A percentile compares a stretch with the other conserved stretches of the same genome.
These are phyloP conservation scores for Temnothorax ravouxi DNA, from an alignment of 2,888 invertebrate species.

Conservation along the genomic window DNA sequence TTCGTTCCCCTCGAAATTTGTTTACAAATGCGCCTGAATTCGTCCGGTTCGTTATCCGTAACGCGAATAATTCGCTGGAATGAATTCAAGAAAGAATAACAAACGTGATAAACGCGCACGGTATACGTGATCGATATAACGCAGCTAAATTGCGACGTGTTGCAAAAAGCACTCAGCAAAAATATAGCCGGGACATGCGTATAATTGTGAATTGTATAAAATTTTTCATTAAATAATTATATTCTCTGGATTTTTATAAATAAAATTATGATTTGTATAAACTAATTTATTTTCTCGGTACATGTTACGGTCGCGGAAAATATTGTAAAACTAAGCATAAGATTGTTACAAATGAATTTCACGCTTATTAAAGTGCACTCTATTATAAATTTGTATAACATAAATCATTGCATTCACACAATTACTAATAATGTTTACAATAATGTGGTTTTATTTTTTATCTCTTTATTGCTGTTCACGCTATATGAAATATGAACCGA, in stretches of 20 bases:
- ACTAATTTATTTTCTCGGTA: not conserved
- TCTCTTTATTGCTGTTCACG: not conserved
- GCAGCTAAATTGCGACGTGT: constrained; percentile 25
- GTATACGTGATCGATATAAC: constrained; percentile 17
- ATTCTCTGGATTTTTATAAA: not conserved
- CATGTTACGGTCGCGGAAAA: not conserved
- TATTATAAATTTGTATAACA: not conserved
- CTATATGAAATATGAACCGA: not conserved
- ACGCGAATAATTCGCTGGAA: constrained; percentile 56
- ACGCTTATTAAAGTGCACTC: not conserved
- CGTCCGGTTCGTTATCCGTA: constrained; percentile 50
- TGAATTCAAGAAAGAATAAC: constrained; percentile 56
- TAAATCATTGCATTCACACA: no score
- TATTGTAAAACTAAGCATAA: constrained; percentile 9
- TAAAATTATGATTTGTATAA: not conserved
- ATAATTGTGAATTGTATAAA: constrained; percentile 26
- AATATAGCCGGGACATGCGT: constrained; percentile 18
- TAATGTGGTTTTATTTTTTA: not conserved
- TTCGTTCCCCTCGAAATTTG: constrained; percentile 60
- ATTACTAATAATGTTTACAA: not conserved
- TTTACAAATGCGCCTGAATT: constrained; percentile 59
- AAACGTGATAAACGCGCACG: constrained; percentile 48
- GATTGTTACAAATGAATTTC: not conserved
- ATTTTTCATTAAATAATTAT: not conserved
- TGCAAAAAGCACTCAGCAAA: constrained; percentile 15